Base-by-base conservation (phyloP, 2,113 vertebrate species). In the Rhegmatorhina hoffmannsi region DNA sequence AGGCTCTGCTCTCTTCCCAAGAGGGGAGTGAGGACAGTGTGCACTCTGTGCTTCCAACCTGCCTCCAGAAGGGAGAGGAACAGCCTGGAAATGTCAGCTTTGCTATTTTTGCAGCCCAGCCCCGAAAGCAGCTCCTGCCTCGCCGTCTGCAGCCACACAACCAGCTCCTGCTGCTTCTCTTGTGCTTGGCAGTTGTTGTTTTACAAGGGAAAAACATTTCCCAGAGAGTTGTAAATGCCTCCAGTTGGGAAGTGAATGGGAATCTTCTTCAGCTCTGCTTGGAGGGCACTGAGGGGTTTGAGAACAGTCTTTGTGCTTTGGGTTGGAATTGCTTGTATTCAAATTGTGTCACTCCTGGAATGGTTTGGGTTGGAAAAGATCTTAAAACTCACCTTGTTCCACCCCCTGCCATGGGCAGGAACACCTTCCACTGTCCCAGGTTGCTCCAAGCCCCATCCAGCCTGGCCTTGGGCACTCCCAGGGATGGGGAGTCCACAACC, bases 211-310 rank as follows among this genome's bases (percentile, higher is more conserved):
- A 55, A 21, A 73, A n/a, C 44, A 7, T 7, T 2, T 2, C 15
- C 13, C 12, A 33, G 23, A 28, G 40, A 24, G 36, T 49, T 84
- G 70, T 24, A 26, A 58, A 34, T 33, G n/a, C 58, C 79, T 72
- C 40, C 23, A 16, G 11, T 26, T 46, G 81, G 66, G 81, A 49
- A 14, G 0, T 2, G 60, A 20, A 19, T 12, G 56, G 19, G 87
- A 68, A 81, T 60, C 15, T 62, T n/a, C 58, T 82, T 58, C 70
- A 50, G 3, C 60, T 0, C 0, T 47, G 43, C n/a, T 76, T 44
- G 73, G 64, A 56, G 78, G 47, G 34, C 12, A 0, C 0, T 1
- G 3, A 17, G 38, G 18, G 0, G 26, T 92, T 52, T 44, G 38
- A 72, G 46, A 26, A 6, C 4, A 7, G 17, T 46, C 33, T 10